A percentile compares a stretch with the other conserved stretches of the same genome.
Evolutionary conservation across 2,113 vertebrate species (phyloP).

Genomic region (Gallinago media): DNA sequence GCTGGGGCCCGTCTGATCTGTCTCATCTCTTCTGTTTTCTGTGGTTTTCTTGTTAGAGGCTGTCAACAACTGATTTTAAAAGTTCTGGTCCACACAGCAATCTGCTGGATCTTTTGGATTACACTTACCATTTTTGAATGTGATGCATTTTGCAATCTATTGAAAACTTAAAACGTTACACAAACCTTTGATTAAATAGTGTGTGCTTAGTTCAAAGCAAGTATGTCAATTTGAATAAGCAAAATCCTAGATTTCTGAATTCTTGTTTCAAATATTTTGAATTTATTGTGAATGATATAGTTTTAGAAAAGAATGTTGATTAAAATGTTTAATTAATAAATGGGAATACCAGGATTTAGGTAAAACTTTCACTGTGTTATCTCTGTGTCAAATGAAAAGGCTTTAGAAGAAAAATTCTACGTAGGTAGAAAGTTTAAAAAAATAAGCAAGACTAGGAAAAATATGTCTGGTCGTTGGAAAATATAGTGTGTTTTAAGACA

Average conservation of each 20-base stretch:
- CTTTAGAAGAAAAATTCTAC: slow-evolving; percentile 7
- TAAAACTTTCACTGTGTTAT: neutral
- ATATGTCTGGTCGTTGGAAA: neutral
- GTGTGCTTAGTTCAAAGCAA: neutral
- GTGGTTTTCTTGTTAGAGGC: neutral
- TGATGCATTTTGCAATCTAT: neutral
- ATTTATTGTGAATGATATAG: neutral
- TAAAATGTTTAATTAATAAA: neutral
- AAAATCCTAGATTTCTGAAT: neutral
- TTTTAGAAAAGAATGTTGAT: neutral
- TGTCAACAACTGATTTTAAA: neutral
- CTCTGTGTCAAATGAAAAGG: neutral
- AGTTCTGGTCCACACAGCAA: neutral
- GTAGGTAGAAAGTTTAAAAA: slow-evolving; percentile 69
- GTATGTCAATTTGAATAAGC: neutral
- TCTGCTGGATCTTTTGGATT: neutral
- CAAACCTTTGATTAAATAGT: neutral
- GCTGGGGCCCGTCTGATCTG: neutral
- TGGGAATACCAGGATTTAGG: neutral
- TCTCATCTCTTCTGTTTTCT: neutral
- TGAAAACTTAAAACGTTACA: neutral
- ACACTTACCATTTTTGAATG: neutral
- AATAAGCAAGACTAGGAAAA: slow-evolving; percentile 53
- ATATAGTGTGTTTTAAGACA: neutral
- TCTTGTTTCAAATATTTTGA: neutral